These are phyloP conservation scores for Anastrepha ludens DNA, from an alignment of 1,140 invertebrate species.

Conservation along the genomic window DNA sequence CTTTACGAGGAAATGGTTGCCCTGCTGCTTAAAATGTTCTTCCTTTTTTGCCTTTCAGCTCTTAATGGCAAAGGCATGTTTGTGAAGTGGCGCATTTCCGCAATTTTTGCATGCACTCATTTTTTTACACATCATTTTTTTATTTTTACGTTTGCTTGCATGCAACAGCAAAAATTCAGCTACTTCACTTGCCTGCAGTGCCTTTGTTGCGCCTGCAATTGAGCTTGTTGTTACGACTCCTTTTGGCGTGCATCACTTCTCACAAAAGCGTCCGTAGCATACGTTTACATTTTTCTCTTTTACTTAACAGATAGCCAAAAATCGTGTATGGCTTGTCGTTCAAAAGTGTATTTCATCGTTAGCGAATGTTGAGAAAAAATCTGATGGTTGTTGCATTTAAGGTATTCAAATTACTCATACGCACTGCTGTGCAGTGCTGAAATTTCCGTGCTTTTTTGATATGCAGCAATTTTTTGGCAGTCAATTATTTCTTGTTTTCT, in stretches of 20 bases:
- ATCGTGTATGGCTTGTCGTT: background rate
- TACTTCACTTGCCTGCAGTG: background rate
- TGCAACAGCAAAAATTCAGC: constrained; percentile 25
- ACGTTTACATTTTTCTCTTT: background rate
- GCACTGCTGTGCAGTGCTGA: background rate
- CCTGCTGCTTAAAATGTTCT: constrained; percentile 14
- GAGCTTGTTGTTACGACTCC: background rate
- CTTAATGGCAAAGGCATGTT: constrained; percentile 49
- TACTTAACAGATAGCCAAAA: background rate
- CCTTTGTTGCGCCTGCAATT: background rate
- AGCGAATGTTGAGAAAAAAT: background rate
- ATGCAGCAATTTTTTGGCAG: background rate
- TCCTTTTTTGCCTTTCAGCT: background rate
- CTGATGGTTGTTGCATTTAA: background rate
- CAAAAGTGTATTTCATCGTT: background rate
- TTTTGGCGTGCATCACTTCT: background rate
- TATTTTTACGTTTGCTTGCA: background rate
- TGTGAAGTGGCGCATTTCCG: constrained; percentile 50
- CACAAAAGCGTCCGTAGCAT: background rate
- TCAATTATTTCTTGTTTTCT: background rate
- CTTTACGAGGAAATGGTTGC: background rate
- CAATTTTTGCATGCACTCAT: constrained; percentile 20
- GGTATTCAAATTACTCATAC: constrained; percentile 50
- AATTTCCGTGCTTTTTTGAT: background rate
- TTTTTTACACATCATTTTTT: background rate